phyloP scores from a whole-genome alignment of 2,113 vertebrate genomes.

The Terrapene triunguis region DNA sequence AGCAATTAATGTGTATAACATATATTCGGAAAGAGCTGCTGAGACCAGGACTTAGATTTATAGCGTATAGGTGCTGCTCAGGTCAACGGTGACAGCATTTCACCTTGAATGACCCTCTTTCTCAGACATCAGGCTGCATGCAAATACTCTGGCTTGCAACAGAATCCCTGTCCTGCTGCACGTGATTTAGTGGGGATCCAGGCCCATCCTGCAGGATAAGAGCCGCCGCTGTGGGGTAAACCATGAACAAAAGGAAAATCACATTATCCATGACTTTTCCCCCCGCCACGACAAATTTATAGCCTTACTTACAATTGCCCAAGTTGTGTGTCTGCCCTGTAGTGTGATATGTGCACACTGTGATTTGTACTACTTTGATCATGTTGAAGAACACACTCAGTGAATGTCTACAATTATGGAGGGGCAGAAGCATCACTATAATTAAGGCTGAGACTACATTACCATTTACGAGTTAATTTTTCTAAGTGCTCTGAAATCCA shows the following conservation, averaged over 20 bases:
- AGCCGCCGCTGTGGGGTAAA: too few species aligned
- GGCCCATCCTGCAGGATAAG: too few species aligned
- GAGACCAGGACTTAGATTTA: neutral
- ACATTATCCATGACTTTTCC: neutral
- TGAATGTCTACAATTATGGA: neutral
- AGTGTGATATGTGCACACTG: neutral
- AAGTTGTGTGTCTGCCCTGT: neutral
- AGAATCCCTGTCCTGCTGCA: neutral
- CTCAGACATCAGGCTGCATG: neutral
- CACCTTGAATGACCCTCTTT: neutral
- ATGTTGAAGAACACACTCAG: fast-evolving
- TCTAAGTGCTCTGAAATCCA: neutral
- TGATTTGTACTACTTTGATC: neutral
- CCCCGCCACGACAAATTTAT: too few species aligned
- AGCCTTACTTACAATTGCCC: neutral
- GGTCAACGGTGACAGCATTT: neutral
- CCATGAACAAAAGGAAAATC: too few species aligned
- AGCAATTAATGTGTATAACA: too few species aligned
- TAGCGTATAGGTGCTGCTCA: neutral
- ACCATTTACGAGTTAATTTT: neutral
- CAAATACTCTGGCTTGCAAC: neutral
- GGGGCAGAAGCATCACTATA: neutral
- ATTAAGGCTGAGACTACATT: neutral
- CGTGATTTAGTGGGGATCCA: neutral
- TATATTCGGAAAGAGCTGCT: neutral